Evolutionary conservation across 2,888 invertebrate species (phyloP).

Genomic region (Eurytoma adleriae): DNA sequence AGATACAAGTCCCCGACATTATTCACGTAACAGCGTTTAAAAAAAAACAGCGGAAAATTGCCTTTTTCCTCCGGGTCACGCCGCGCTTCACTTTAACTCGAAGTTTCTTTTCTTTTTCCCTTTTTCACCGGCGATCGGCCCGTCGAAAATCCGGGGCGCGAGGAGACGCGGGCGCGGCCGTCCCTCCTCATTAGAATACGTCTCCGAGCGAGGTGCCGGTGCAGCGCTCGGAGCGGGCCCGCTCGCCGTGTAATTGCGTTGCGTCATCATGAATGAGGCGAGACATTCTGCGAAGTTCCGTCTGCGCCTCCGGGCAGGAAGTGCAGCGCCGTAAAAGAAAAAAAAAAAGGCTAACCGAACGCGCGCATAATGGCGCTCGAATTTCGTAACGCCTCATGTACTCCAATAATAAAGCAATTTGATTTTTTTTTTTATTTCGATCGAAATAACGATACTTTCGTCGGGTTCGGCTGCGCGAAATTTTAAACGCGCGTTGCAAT

Average conservation of each 20-base stretch:
- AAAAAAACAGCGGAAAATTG: constrained; percentile 15
- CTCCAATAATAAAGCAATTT: constrained; percentile 29
- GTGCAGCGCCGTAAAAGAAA: constrained; percentile 25
- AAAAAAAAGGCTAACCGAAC: background rate
- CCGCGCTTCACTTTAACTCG: constrained; percentile 23
- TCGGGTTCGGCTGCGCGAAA: too few relatives aligned
- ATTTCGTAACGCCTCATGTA: constrained; percentile 21
- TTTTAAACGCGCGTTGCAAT: too few relatives aligned
- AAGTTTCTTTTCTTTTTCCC: background rate
- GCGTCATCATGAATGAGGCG: constrained; percentile 51
- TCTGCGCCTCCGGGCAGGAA: constrained; percentile 28
- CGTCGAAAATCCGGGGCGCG: constrained; percentile 22
- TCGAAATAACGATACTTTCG: background rate
- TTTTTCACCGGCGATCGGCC: background rate
- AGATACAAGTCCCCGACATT: background rate
- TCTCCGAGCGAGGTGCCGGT: constrained; percentile 12
- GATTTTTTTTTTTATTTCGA: constrained; percentile 7
- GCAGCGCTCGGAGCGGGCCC: constrained; percentile 6
- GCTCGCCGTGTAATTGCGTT: constrained; percentile 38
- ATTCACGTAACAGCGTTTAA: background rate
- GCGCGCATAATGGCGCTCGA: background rate
- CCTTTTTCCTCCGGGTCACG: background rate
- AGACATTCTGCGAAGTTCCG: constrained; percentile 53
- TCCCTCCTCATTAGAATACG: constrained; percentile 46
- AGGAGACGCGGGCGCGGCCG: constrained; percentile 30